phyloP scores from a whole-genome alignment of 2,888 invertebrate species.

The Nemotelus nigrinus region DNA sequence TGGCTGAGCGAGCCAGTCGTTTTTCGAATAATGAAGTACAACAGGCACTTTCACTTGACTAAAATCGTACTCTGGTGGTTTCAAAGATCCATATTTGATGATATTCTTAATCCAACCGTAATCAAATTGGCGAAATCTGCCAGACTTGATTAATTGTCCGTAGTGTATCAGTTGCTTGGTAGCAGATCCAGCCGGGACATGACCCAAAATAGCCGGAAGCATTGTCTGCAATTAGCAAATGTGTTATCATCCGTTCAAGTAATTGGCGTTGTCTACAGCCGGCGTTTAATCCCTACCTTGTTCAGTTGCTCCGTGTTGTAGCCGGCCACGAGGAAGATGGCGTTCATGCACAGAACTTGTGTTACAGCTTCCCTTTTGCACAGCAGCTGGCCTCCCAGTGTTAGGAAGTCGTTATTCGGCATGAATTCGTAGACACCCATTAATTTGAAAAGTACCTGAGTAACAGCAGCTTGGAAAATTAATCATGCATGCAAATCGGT shows the following conservation, averaged over 20 bases:
- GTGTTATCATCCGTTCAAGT: background rate
- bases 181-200: slow-evolving; percentile 69
- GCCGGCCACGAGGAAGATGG: slow-evolving; percentile 55
- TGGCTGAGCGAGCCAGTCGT: slow-evolving; percentile 70
- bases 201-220: slow-evolving; percentile 68
- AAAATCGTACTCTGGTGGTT: slow-evolving; percentile 62
- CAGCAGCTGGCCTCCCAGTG: slow-evolving; percentile 63
- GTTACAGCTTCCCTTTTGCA: slow-evolving; percentile 59
- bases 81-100: slow-evolving; percentile 58
- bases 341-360: slow-evolving; percentile 47
- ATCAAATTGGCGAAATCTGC: slow-evolving; percentile 56
- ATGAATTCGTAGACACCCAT: slow-evolving; percentile 67
- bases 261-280: no score
- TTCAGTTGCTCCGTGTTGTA: slow-evolving; percentile 61
- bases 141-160: slow-evolving; percentile 65
- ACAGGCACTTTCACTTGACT: slow-evolving; percentile 61
- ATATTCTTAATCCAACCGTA: slow-evolving; percentile 60
- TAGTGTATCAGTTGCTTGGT: slow-evolving; percentile 69
- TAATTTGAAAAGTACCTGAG: slow-evolving; percentile 42
- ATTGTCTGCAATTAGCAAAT: slow-evolving; percentile 61
- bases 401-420: slow-evolving; percentile 66
- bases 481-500: background rate
- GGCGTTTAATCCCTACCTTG: slow-evolving; percentile 54
- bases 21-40: slow-evolving; percentile 65
- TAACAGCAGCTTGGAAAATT: background rate